Evolutionary conservation across 2,113 vertebrate species (phyloP).

Genomic region (Oncorhynchus kisutch): DNA sequence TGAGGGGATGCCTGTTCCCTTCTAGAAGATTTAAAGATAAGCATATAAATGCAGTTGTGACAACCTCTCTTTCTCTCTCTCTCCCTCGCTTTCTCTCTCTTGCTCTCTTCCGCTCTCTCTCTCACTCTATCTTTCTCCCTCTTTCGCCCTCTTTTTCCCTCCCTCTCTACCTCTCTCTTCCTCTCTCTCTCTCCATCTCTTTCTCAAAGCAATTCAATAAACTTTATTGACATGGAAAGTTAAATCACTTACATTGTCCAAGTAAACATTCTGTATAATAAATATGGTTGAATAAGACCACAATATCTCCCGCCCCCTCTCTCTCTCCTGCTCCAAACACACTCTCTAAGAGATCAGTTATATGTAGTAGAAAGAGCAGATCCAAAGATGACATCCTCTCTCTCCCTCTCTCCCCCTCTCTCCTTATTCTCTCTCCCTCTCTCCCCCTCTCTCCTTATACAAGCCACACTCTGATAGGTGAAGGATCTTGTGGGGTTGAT

Average conservation of each 20-base stretch:
- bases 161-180: neutral
- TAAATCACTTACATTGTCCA: too few relatives aligned
- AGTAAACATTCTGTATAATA: too few relatives aligned
- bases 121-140: neutral
- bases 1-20: too few relatives aligned
- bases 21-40: too few relatives aligned
- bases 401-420: neutral
- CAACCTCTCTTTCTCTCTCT: neutral
- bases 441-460: neutral
- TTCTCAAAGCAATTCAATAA: neutral
- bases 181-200: constrained; percentile 1
- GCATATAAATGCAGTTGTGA: too few relatives aligned
- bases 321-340: neutral
- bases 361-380: too few relatives aligned
- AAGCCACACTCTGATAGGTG: neutral
- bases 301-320: neutral
- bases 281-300: too few relatives aligned
- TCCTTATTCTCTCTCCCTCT: neutral
- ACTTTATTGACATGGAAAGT: too few relatives aligned
- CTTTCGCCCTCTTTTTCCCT: neutral
- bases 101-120: constrained; percentile 1
- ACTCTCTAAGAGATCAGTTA: neutral
- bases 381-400: neutral
- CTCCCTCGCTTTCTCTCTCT: neutral
- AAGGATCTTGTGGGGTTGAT: neutral